Conservation (phyloP, 2,888 invertebrate species). For the Drepanosiphum platanoidis region DNA sequence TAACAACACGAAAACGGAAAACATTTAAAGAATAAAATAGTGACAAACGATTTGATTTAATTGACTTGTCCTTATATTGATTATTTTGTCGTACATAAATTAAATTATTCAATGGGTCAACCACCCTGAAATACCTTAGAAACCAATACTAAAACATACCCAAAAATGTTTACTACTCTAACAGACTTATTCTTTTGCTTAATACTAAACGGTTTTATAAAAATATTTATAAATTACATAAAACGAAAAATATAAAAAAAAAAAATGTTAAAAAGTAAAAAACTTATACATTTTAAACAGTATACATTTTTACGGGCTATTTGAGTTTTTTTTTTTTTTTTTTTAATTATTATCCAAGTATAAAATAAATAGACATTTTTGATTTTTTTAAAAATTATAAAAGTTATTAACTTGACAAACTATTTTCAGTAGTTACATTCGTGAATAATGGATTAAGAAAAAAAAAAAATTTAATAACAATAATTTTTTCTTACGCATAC, state of each 20-base stretch:
- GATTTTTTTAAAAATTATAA: background rate
- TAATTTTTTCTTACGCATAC: slow-evolving; percentile 68
- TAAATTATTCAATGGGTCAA: slow-evolving; percentile 1
- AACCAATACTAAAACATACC: background rate
- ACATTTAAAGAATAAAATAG: background rate
- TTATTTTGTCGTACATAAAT: background rate
- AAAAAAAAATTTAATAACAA: background rate
- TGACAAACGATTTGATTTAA: background rate
- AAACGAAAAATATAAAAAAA: background rate
- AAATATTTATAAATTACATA: background rate
- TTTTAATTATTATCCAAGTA: background rate
- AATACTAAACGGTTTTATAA: background rate
- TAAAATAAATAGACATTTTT: background rate
- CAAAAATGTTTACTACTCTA: background rate
- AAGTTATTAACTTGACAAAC: background rate
- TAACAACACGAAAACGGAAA: too few relatives aligned
- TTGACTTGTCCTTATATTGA: background rate
- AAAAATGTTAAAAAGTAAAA: background rate
- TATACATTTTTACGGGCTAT: too few relatives aligned
- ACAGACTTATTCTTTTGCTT: background rate
- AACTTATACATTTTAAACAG: background rate
- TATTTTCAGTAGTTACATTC: too few relatives aligned
- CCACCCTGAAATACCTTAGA: background rate
- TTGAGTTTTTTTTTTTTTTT: too few relatives aligned
- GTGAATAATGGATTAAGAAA: background rate